Evolutionary conservation across 2,888 invertebrate species (phyloP), one percentile per base, ranked within the genome.

Genomic region (Proisotoma minuta): DNA sequence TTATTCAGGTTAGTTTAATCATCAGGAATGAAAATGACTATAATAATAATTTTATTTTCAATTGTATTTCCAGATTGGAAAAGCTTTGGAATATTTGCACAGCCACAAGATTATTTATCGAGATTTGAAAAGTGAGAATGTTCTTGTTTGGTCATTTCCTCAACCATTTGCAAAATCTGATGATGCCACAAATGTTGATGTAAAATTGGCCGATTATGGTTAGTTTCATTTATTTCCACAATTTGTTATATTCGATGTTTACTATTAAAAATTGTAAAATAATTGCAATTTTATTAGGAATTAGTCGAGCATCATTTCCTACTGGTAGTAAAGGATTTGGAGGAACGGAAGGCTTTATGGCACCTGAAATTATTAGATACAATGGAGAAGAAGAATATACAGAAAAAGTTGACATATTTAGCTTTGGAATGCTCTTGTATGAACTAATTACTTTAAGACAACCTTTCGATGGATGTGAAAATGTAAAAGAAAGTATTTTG

Each of bases 371-470:
- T 20, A 66, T 66, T 48, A 57, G 93, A 52, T 96, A 94, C 78
- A 98, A 97, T 77, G 99, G 99, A 0, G 98, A 98, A 77, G 96
- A 97, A 77, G 96, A 97, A 74, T 99, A 99, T 74, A 98, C 96
- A 0, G 96, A 97, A 76, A 98, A 98, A 83, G 96, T 97, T 62
- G 98, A 99, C 77, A 95, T 96, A 73, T 99, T 98, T 79, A 98
- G 98, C 0, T 98, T 95, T 80, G 98, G 97, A 20, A 98, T 99
- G 97, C 89, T 98, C 76, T 82, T 98, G 73, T 99, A 97, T 26
- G 34, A 34, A 15, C 15, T 34, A 34, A 34, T 34, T 15, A 93
- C 95, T 0, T 81, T 97, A 51, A 87, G 93, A 50, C 91, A 92
- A 76, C 98, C 98, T 0, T 97, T 97, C 76, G 96, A 96, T 75